Base-by-base conservation (phyloP, 2,888 invertebrate genomes). In the Heliconius sara region DNA sequence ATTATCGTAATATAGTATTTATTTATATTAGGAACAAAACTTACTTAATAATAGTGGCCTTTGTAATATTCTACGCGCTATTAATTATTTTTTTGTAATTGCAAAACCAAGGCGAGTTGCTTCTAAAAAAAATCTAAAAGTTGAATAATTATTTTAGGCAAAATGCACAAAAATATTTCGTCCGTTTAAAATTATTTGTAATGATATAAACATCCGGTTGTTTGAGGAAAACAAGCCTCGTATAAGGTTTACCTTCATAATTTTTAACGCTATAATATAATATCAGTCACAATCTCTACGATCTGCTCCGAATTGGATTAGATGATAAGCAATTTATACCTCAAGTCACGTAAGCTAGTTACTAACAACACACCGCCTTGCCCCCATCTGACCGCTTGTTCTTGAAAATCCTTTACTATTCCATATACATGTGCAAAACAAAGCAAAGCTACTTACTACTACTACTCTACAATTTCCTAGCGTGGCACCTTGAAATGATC, bases 271-370 rank as follows among this genome's bases (percentile, higher is more conserved):
- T 25, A 13, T 73, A 39, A 63, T 52, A 30, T 68, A 30, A 66
- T 81, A 79, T 77, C 57, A 74, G 74, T 66, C 76, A 43, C 43
- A 65, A 77, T 86, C 70, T 89, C 89, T 89, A 90, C 88, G 87
- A 86, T 88, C 85, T 83, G 84, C 84, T 84, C 89, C 84, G 84
- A 90, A 89, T 88, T 87, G 87, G 87, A 87, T 85, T 84, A 85
- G 84, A 87, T 76, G 87, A 89, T 88, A 89, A 85, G 83, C 85
- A 84, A 91, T 93, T 93, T 88, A 85, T 85, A 83, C 87, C 87
- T 86, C 83, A 74, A 81, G 88, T 90, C 94, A 94, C 94, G 94
- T 93, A 89, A 83, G 80, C 84, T 84, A 78, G 84, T 85, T 86
- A 86, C 88, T 91, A 89, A 88, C 91, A 90, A 91, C 91, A 77